A percentile compares a stretch with the other conserved stretches of the same genome.
Conservation (phyloP, 2,797 vertebrate genomes). For the Parambassis ranga region DNA sequence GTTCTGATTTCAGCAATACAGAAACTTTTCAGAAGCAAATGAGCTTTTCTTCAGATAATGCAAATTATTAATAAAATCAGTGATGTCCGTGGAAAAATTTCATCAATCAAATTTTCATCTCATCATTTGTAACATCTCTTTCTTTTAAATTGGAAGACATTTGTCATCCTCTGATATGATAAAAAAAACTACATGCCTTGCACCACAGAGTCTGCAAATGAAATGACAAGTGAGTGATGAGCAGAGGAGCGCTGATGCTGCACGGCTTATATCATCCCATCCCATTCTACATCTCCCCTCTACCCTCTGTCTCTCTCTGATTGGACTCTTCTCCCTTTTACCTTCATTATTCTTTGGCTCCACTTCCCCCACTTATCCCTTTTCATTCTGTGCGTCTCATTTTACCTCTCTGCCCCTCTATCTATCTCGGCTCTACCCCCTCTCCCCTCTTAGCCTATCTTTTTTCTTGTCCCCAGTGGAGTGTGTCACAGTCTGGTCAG, state of each 20-base stretch:
- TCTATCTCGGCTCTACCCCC: background rate
- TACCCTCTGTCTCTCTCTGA: background rate
- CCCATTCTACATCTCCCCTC: constrained; percentile 11
- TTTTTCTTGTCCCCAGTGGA: constrained; percentile 3
- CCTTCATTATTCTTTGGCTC: constrained; percentile 41
- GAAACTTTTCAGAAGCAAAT: too few species aligned
- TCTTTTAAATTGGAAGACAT: background rate
- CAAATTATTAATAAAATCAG: background rate
- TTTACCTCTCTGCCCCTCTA: background rate
- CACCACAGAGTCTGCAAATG: constrained; percentile 49
- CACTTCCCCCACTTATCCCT: background rate
- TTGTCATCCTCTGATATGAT: constrained; percentile 26
- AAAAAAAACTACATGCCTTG: constrained; percentile 40
- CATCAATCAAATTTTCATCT: background rate
- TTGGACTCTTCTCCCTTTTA: background rate
- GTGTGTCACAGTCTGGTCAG: constrained; percentile 12
- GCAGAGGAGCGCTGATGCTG: constrained; percentile 58
- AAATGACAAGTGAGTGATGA: constrained; percentile 69
- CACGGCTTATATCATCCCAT: constrained; percentile 17
- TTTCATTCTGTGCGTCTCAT: constrained; percentile 4
- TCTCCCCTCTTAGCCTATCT: background rate
- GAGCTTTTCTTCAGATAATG: too few species aligned
- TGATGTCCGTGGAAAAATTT: background rate
- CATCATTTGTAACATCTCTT: background rate
- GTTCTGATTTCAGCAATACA: too few species aligned